Evolutionary conservation across 2,797 vertebrate species (phyloP).

Genomic region (Alosa sapidissima): DNA sequence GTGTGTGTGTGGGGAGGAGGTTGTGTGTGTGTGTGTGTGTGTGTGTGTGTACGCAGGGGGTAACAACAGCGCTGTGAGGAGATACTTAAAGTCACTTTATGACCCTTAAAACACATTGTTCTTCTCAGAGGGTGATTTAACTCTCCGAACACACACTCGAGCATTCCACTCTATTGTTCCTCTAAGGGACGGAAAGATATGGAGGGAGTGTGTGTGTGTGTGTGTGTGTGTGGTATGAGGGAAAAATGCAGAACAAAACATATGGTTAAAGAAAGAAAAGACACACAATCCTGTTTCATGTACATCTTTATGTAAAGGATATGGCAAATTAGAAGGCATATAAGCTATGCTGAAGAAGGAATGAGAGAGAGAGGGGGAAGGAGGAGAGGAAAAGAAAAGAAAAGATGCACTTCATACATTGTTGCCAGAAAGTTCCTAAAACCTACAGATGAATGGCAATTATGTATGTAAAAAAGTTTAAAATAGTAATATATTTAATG

Average conservation of each 20-base stretch:
- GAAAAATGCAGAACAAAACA: neutral
- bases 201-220: conserved; percentile 29
- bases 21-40: conserved; percentile 32
- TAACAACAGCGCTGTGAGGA: conserved; percentile 4
- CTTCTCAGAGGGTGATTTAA: conserved; percentile 31
- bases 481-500: no score
- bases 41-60: neutral
- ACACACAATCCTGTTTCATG: neutral
- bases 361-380: neutral
- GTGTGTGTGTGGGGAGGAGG: conserved; percentile 46
- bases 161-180: neutral
- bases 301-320: neutral
- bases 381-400: neutral
- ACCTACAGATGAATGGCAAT: no score
- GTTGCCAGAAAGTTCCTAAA: no score
- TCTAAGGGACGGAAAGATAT: conserved; percentile 25
- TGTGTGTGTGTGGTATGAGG: no score
- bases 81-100: conserved; percentile 18
- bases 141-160: conserved; percentile 24
- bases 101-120: conserved; percentile 20
- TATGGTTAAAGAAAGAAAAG: neutral
- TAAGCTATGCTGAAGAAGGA: neutral
- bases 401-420: neutral
- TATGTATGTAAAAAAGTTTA: no score
- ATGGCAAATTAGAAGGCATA: neutral